phyloP scores from a whole-genome alignment of 2,113 vertebrate species.

The Protomyctophum bolini region DNA sequence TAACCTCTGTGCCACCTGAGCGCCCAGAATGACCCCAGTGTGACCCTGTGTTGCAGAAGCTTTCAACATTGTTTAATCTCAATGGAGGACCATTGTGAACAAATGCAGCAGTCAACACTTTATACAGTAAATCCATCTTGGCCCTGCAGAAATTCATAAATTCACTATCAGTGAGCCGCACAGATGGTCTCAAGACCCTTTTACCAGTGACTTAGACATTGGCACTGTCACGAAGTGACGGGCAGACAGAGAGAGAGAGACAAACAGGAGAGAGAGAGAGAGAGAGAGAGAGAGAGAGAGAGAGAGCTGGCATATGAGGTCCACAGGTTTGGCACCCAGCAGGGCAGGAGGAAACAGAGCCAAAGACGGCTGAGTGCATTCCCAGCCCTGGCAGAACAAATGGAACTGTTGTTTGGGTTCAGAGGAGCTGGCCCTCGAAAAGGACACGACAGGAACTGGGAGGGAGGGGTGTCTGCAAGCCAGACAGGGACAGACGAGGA shows the following conservation, averaged over 20 bases:
- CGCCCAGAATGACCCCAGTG: too few relatives aligned
- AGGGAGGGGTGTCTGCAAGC: slow-evolving; percentile 15
- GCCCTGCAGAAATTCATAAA: neutral
- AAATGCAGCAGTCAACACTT: neutral
- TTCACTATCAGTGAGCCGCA: slow-evolving; percentile 21
- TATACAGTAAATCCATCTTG: neutral
- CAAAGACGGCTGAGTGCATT: slow-evolving; percentile 68
- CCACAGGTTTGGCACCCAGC: slow-evolving; percentile 66
- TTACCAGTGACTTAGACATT: slow-evolving; percentile 40
- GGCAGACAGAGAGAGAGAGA: slow-evolving; percentile 48
- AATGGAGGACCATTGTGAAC: neutral
- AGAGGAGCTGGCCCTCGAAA: slow-evolving; percentile 68
- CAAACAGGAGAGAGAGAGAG: neutral
- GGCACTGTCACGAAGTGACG: slow-evolving; percentile 35
- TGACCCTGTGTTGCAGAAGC: too few relatives aligned
- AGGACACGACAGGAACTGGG: slow-evolving; percentile 55
- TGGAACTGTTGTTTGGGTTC: slow-evolving; percentile 74
- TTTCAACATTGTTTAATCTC: neutral
- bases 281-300: neutral
- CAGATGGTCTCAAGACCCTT: slow-evolving; percentile 40
- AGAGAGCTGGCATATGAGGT: slow-evolving; percentile 52
- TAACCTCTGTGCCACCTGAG: too few relatives aligned
- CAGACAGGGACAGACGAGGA: slow-evolving; percentile 66
- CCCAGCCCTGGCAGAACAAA: slow-evolving; percentile 70
- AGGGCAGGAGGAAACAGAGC: slow-evolving; percentile 58